Evolutionary conservation across 2,113 vertebrate genomes (phyloP), one percentile per base, ranked within the genome.

Genomic region (Oncorhynchus gorbuscha): DNA sequence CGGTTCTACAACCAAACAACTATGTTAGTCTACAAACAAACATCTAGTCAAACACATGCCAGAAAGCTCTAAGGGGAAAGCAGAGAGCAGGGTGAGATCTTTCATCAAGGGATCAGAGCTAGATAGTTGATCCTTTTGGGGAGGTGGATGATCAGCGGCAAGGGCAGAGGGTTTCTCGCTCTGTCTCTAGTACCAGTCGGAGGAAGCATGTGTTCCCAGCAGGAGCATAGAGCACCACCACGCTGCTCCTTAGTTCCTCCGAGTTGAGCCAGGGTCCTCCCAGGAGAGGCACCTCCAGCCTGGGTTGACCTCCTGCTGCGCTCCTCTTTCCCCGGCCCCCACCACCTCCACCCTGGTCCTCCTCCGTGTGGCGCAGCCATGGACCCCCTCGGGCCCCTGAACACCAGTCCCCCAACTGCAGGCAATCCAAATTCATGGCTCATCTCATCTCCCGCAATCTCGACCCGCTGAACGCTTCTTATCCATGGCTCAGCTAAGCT

Each of bases 171-270:
- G 12, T 22, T 14, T 6, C 28, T 30, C 65, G 32, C 28, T 16
- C 65, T 24, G n/a, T 78, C 12, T 74, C 84, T 84, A 55, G 51
- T 78, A 87, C 84, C 86, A 87, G 58, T 82, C 49, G 62, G 61
- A 84, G 84, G 61, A 87, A 76, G 79, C 80, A 85, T 72, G 84
- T 82, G 70, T 78, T 85, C 45, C 86, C 82, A 70, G 78, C 84
- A 76, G 86, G 80, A 62, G 74, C 35, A 59, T 81, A 84, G 72
- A 87, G 74, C 78, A 85, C 78, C 78, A 85, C 78, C 64, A 87
- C 77, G 72, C 80, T 82, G 73, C 83, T 80, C 35, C 49, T 82
- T 51, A 84, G 67, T 12, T 69, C 67, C 18, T 62, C 59, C 59
- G n/a, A 8, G n/a, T 62, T 22, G 67, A 18, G 6, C 67, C 30